Evolutionary conservation across 2,113 vertebrate genomes (phyloP), one percentile per base, ranked within the genome.

Genomic region (Oreochromis aureus): DNA sequence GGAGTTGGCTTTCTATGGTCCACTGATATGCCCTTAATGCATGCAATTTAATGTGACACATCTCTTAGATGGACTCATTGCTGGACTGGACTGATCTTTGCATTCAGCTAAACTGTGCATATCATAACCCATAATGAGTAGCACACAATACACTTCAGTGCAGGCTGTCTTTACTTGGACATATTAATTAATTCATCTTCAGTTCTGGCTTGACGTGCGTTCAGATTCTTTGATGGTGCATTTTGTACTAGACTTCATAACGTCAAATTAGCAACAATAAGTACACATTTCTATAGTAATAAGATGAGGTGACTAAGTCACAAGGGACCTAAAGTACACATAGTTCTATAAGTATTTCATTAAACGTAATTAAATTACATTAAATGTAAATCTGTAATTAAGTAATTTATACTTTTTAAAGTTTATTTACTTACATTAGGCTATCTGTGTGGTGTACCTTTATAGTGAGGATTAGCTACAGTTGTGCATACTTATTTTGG

Each of bases 1-100:
- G 94, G 94, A 93, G 82, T 82, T 86, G 89, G 87, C 89, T 85
- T 86, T 92, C 69, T 63, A 92, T 89, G 90, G 89, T 89, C 80
- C 86, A 84, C 84, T 91, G 87, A 87, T 81, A 66, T 59, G 86
- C 79, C 83, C 82, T 81, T 90, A 91, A 95, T 83, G 80, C 88
- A 87, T 93, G 90, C 90, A 95, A 94, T 94, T 91, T 92, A 94
- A 94, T 95, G 88, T 84, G 84, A 63, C 53, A 32, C 82, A 41
- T 88, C 71, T 82, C 59, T 88, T 39, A 55, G 82, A 88, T 55
- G 18, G 16, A 71, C 46, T 82, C 82, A 55, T 58, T 30, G 48
- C 61, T 59, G 83, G 66, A 81, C 61, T 76, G 83, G 71, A 89
- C 89, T 32, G 80, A 83, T 87, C 85, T 93, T 91, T 92, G 91